Evolutionary conservation across 1,140 invertebrate genomes (phyloP).

Genomic region (Psix sp.): DNA sequence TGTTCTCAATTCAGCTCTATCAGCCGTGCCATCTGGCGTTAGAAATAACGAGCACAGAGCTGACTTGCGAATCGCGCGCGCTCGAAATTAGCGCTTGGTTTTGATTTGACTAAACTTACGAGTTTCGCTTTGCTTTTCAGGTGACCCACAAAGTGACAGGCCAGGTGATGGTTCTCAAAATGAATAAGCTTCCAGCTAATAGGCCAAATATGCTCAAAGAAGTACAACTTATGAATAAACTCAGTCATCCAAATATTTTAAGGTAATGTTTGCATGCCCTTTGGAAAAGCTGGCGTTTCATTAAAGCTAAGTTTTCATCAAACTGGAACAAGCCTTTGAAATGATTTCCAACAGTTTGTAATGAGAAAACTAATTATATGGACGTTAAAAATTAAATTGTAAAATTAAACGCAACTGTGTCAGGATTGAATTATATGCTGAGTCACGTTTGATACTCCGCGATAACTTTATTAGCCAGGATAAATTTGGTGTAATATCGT

Average conservation of each 20-base stretch:
- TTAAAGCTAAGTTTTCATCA: no score
- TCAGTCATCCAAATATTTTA: constrained; percentile 96
- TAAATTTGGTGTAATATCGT: no score
- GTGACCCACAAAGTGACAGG: constrained; percentile 94
- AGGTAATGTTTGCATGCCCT: constrained; percentile 80
- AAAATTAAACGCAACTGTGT: no score
- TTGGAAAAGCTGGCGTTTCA: no score
- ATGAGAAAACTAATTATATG: no score
- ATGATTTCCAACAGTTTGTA: no score
- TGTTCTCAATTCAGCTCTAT: constrained; percentile 26
- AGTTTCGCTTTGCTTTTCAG: constrained; percentile 78
- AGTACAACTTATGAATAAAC: constrained; percentile 96
- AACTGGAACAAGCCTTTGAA: no score
- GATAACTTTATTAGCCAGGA: no score
- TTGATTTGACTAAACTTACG: constrained; percentile 32
- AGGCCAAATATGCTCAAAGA: constrained; percentile 96
- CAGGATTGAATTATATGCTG: no score
- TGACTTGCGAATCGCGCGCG: constrained; percentile 30
- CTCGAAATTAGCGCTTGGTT: constrained; percentile 32
- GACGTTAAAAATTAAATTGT: no score
- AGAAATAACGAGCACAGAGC: constrained; percentile 6
- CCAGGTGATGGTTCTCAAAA: constrained; percentile 97
- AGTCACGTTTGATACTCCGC: no score
- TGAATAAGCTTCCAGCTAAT: constrained; percentile 95
- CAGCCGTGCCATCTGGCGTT: constrained; percentile 32